phyloP scores from a whole-genome alignment of 2,888 invertebrate genomes.

The Dendrolimus houi region DNA sequence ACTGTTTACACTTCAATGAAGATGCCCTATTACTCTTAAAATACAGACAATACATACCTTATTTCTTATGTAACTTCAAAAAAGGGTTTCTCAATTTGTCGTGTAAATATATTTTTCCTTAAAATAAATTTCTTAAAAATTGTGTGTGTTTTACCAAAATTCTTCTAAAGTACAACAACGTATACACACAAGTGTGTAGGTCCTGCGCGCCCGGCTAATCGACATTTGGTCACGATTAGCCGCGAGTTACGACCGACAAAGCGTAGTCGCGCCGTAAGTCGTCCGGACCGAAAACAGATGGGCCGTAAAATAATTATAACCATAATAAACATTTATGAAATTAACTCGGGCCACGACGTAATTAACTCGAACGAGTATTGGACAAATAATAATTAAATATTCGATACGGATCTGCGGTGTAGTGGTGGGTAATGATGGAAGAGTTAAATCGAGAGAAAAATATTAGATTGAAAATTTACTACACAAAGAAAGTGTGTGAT shows the following conservation, averaged over 20 bases:
- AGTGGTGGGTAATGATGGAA: background rate
- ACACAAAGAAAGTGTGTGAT: too few species aligned
- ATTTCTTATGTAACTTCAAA: too few species aligned
- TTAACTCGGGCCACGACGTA: background rate
- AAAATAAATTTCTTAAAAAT: background rate
- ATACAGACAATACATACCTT: too few species aligned
- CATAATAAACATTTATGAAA: background rate
- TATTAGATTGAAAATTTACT: too few species aligned
- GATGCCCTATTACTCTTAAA: too few species aligned
- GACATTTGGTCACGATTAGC: slow-evolving; percentile 14
- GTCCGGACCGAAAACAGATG: background rate
- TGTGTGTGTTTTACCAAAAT: background rate
- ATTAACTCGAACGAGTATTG: background rate
- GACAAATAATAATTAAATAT: background rate
- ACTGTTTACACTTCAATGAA: too few species aligned
- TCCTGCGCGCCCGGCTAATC: slow-evolving; percentile 5
- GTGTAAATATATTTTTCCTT: too few species aligned
- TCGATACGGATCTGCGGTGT: background rate
- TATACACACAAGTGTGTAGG: background rate
- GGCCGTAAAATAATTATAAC: background rate
- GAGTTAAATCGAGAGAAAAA: too few species aligned
- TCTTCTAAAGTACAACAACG: too few species aligned
- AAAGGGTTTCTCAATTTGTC: too few species aligned
- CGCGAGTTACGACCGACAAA: slow-evolving; percentile 4
- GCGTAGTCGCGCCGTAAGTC: slow-evolving; percentile 1